Evolutionary conservation across 2,113 vertebrate species (phyloP), one percentile per base, ranked within the genome.

Genomic region (Amia ocellicauda): DNA sequence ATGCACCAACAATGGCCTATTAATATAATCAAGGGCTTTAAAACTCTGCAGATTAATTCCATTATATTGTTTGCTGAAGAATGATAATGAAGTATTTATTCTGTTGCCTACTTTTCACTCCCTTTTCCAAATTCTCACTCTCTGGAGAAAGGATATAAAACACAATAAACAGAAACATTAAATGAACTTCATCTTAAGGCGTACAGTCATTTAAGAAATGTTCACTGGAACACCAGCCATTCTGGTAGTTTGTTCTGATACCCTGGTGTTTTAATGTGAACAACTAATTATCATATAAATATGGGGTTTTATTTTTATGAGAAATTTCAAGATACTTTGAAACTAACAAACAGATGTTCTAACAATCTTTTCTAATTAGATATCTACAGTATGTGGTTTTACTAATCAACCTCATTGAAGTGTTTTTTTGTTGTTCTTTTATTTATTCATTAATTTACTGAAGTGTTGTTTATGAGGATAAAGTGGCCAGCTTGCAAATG

Each of bases 401-500:
- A 52, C 75, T 75, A 70, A 85, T 81, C 75, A 85, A 50, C 75
- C 64, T 58, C 65, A 70, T 65, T 65, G 59, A 69, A 76, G 70
- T 76, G 27, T 55, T 57, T 47, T 62, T 72, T 72, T 69, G 64
- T n/a, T n/a, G n/a, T n/a, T n/a, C 71, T 77, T 72, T 63, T 53
- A 67, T 70, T 60, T 60, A 74, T 79, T 77, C 60, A 70, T 74
- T 72, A 73, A 79, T 79, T 57, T 62, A 60, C 67, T 78, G 64
- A 70, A 78, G 66, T 81, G 68, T 72, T 74, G 74, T 80, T 77
- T 76, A 82, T 72, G 67, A 72, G 68, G 76, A 51, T 74, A 75
- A 76, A 79, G 69, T 73, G 71, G 69, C 64, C 72, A 62, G 71
- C 69, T 78, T 77, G 66, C 76, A 80, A 76, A 77, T 60, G 67